Evolutionary conservation across 2,113 vertebrate genomes (phyloP), one percentile per base, ranked within the genome.

Genomic region (Serinus canaria): DNA sequence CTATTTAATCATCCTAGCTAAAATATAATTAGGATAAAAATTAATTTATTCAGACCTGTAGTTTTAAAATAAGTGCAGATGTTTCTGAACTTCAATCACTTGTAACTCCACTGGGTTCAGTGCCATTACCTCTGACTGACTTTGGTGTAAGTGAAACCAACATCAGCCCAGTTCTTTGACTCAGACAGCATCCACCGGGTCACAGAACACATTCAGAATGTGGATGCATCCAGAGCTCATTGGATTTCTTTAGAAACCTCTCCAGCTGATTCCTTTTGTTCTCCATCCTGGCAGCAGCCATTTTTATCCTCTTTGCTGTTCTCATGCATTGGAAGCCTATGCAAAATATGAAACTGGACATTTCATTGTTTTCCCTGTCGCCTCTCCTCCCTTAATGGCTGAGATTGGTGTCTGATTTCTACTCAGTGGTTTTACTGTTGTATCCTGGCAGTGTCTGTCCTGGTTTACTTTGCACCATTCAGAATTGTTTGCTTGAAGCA

Each of bases 381-480:
- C 13, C 9, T 66, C 72, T 49, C 53, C 74, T 66, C 46, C 10
- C 3, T 44, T 53, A 15, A 33, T 53, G 31, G 70, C 80, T 94
- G 47, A 83, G 69, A 59, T 60, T 58, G 28, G 41, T 78, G 85
- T 83, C 77, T 88, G 39, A 47, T 67, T 78, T 66, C 87, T 64
- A 1, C 75, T 75, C 81, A 46, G 81, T 72, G 81, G 52, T 77
- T 96, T 96, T 67, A 46, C 60, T 96, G 77, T 86, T 96, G 91
- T 93, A 89, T 95, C 68, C 93, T 87, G 81, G 93, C 94, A 96
- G 27, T 75, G 77, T 96, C 94, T 96, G 89, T 95, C 64, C 94
- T 52, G 72, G 72, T 96, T 97, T 95, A 87, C 91, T 97, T 97
- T 97, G 96, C 97, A 97, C 88, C 97, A 89, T 91, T 93, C 83